Base-by-base conservation (phyloP, 1,140 invertebrate species). In the Rhopalosiphum padi region DNA sequence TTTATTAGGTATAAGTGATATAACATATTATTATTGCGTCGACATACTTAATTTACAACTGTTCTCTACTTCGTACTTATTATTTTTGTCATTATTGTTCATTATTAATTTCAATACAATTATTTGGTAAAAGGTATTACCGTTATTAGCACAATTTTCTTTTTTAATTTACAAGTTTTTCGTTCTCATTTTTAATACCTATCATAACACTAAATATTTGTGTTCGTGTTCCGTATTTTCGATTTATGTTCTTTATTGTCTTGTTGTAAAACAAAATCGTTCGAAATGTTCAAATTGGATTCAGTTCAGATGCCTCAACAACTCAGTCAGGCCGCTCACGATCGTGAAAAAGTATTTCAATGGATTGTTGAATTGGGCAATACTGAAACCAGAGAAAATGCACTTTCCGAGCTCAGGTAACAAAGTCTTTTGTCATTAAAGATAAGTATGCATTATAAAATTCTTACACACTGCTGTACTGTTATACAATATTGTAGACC, bases 361-460 rank as follows among this genome's bases (percentile, higher is more conserved):
- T 99, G 98, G 98, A 99, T 99, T 94, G 96, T 97, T 94, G 99
- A 99, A 95, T 95, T 99, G n/a, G 97, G 98, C 15, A 98, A 98
- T 96, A 97, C 98, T 25, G 98, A 99, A 94, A 99, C 98, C 1
- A 96, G 99, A 68, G 99, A 99, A 96, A 99, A 98, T 96, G 99
- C 99, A 53, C 96, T 99, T 9, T 96, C 99, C 46, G 99, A 99
- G 96, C 95, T 99, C 9, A 97, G 97, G 97, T 97, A 95, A 94
- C 93, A 90, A 48, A 86, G 37, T 0, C 46, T 83, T 35, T n/a
- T 35, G n/a, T n/a, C 4, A 21, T 6, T 77, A 18, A 6, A 77
- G 60, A n/a, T n/a, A n/a, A n/a, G n/a, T n/a, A 1, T 68, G 15
- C 5, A 18, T 68, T n/a, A 18, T n/a, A 4, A 68, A n/a, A 68